Evolutionary conservation across 2,113 vertebrate genomes (phyloP), one percentile per base, ranked within the genome.

Genomic region (Dasyurus viverrinus): DNA sequence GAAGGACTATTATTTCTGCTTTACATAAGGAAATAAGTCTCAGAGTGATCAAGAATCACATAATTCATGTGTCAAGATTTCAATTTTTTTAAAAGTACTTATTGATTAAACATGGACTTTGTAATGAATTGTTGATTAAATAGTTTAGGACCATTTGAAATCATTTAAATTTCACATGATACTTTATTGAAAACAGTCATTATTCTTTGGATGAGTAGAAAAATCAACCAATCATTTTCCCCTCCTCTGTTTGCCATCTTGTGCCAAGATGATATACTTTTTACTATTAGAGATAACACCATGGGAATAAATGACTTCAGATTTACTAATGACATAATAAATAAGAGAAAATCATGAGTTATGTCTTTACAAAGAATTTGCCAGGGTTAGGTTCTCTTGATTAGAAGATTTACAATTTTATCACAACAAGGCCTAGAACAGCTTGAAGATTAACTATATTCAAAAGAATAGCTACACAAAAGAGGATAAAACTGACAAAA

Each of bases 71-170:
- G 57, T 60, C 57, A 60, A 36, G 27, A 60, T 60, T 57, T 30
- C 57, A 60, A 60, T 57, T 57, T 27, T 57, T 27, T 57, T 27
- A 30, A 57, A 22, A 54, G 11, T 0, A 22, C 94, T 95, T n/a
- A 23, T 89, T 98, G 97, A 97, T 96, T 98, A 95, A 98, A 97
- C 76, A 95, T 98, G 91, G 95, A 96, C 92, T 92, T 53, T 96
- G 98, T 42, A 1, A 95, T 93, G 97, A 53, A 93, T 60, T 90
- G 93, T 36, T 94, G 95, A 96, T 93, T 95, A 97, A 98, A 97
- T 97, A 98, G 94, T 97, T 98, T 97, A 95, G 95, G 98, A 97
- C 36, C 95, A 92, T 89, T 90, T 92, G 23, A 95, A 96, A 60
- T 89, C 53, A 52, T 8, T 57, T 27, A 95, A 8, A 93, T 93